Percentiles rank a stretch among this genome's conserved stretches.
Evolutionary conservation across 2,797 vertebrate species (phyloP).

Genomic region (Myotis vivesi): DNA sequence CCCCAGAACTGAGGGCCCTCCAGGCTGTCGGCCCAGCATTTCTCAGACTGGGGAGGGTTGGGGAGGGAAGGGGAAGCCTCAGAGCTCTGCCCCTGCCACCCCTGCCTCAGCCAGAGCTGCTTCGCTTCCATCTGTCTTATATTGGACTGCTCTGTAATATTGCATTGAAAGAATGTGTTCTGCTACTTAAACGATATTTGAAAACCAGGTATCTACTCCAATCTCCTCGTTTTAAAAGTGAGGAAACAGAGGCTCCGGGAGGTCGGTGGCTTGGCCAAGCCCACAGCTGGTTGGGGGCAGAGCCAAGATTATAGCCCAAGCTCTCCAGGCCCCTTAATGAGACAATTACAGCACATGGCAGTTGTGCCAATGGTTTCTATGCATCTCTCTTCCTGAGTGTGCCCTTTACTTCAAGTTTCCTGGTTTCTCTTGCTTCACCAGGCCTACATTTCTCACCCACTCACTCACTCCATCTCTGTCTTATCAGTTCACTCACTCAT

Average conservation of each 20-base stretch:
- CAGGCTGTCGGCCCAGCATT: background rate
- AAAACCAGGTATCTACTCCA: background rate
- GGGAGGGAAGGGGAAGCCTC: background rate
- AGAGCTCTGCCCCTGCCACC: fast-evolving
- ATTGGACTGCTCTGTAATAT: background rate
- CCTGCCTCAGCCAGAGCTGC: fast-evolving
- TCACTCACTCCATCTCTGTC: background rate
- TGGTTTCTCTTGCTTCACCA: background rate
- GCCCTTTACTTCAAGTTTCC: background rate
- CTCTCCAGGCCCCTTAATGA: background rate
- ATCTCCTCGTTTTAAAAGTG: background rate
- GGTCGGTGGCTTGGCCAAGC: background rate
- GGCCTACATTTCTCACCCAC: background rate
- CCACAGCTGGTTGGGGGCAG: background rate
- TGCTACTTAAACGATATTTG: background rate
- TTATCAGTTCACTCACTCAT: background rate
- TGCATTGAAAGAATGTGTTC: background rate
- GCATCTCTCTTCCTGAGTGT: background rate
- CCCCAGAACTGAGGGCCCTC: background rate
- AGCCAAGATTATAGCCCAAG: background rate
- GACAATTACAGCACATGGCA: background rate
- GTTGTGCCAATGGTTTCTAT: background rate
- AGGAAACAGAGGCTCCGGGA: background rate
- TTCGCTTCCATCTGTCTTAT: no score
- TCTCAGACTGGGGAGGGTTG: background rate